Percentiles rank a stretch among this genome's conserved stretches.
phyloP scores from a whole-genome alignment of 2,888 invertebrate genomes.

The Lycia hirtaria region DNA sequence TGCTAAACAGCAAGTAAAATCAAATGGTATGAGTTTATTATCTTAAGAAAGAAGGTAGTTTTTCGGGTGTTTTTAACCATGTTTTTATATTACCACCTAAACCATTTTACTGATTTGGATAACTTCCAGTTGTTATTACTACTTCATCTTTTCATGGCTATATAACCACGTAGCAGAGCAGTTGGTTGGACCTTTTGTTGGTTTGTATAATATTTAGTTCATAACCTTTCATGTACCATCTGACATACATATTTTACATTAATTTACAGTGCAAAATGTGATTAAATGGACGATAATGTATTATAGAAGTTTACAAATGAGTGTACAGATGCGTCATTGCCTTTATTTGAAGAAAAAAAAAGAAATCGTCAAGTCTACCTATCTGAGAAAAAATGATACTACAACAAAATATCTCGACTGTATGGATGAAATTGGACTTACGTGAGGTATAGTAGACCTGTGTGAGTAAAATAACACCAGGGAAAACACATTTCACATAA shows the following conservation, averaged over 20 bases:
- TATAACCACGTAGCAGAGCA: background rate
- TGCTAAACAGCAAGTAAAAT: too few relatives aligned
- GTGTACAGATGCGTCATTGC: conserved; percentile 70
- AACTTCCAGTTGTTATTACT: too few relatives aligned
- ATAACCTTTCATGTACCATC: conserved; percentile 8
- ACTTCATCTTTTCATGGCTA: too few relatives aligned
- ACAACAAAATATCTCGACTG: conserved; percentile 9
- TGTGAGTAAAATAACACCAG: conserved; percentile 8
- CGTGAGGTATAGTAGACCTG: background rate
- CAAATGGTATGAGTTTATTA: too few relatives aligned
- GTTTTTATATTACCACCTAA: too few relatives aligned
- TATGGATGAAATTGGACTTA: conserved; percentile 13
- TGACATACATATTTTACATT: background rate
- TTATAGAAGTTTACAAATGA: background rate
- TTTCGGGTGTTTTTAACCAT: too few relatives aligned
- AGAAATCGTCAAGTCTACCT: conserved; percentile 47
- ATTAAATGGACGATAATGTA: background rate
- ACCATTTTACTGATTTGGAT: too few relatives aligned
- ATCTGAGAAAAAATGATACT: conserved; percentile 20
- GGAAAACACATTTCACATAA: conserved; percentile 44
- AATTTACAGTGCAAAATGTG: background rate
- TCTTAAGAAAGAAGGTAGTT: too few relatives aligned
- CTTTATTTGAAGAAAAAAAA: conserved; percentile 54
- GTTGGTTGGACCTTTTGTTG: background rate
- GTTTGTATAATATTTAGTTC: background rate